These are phyloP conservation scores for Autographa pulchrina DNA, from an alignment of 2,888 invertebrate genomes.

Conservation along the genomic window DNA sequence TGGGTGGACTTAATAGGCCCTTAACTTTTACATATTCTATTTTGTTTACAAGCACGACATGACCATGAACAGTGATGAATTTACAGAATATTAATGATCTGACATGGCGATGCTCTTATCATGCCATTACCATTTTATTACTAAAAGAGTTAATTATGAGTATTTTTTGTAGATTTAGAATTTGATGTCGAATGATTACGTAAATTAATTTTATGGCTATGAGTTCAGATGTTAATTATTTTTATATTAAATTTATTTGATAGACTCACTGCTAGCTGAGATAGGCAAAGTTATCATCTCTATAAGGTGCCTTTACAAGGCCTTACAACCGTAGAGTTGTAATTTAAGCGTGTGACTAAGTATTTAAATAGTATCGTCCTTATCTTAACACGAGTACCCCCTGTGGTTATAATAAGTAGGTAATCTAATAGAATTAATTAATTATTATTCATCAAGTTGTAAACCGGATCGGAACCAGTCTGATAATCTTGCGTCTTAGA, in stretches of 20 bases:
- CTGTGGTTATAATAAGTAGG: constrained; percentile 67
- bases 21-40: constrained; percentile 18
- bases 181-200: constrained; percentile 31
- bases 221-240: not conserved
- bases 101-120: constrained; percentile 13
- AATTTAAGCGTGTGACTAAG: constrained; percentile 49
- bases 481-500: constrained; percentile 63
- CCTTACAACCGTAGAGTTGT: constrained; percentile 25
- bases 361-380: constrained; percentile 57
- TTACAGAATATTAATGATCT: constrained; percentile 22
- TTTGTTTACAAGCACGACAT: constrained; percentile 13
- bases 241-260: not conserved
- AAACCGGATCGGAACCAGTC: constrained; percentile 76
- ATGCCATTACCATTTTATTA: constrained; percentile 1
- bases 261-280: constrained; percentile 31
- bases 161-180: constrained; percentile 8
- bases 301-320: constrained; percentile 55
- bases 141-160: not conserved
- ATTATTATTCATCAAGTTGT: constrained; percentile 69
- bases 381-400: constrained; percentile 61
- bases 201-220: constrained; percentile 34
- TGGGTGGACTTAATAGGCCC: constrained; percentile 55
- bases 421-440: constrained; percentile 73
- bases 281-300: constrained; percentile 51
- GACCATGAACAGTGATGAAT: constrained; percentile 14